phyloP scores from a whole-genome alignment of 2,888 invertebrate genomes.

The Tenthredo amoena region DNA sequence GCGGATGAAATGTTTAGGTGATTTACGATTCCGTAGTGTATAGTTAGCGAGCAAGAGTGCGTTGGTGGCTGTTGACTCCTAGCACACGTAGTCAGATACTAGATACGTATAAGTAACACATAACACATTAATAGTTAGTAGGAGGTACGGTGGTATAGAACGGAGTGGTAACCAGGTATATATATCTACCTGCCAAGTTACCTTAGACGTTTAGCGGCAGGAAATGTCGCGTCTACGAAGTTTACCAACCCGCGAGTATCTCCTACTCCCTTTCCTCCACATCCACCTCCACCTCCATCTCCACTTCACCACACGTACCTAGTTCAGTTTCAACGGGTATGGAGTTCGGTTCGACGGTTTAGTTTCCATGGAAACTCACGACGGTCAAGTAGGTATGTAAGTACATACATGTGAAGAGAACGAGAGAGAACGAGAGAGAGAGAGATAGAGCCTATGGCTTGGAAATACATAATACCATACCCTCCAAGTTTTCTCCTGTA shows the following conservation, averaged over 20 bases:
- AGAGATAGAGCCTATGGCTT: not conserved
- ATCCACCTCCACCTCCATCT: not conserved
- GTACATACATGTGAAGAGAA: not conserved
- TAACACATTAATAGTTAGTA: constrained; percentile 9
- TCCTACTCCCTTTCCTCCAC: not conserved
- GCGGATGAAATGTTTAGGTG: not conserved
- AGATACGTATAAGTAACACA: constrained; percentile 1
- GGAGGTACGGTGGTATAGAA: not conserved
- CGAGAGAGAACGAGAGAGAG: not conserved
- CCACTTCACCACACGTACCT: constrained; percentile 7
- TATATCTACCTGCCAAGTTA: constrained; percentile 8
- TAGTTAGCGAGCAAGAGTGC: not conserved
- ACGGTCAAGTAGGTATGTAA: not conserved
- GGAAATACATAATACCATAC: constrained; percentile 10
- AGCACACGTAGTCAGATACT: not conserved
- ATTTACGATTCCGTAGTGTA: constrained; percentile 5
- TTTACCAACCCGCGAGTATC: constrained; percentile 60
- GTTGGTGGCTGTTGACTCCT: not conserved
- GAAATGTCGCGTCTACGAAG: constrained; percentile 73
- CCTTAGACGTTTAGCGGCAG: constrained; percentile 63
- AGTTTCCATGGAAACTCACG: constrained; percentile 46
- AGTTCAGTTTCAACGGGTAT: constrained; percentile 36
- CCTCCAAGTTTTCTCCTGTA: constrained; percentile 8
- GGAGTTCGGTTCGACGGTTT: constrained; percentile 26
- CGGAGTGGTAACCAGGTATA: not conserved